phyloP scores from a whole-genome alignment of 2,797 vertebrate species.

The Euphonia xanthogaster region DNA sequence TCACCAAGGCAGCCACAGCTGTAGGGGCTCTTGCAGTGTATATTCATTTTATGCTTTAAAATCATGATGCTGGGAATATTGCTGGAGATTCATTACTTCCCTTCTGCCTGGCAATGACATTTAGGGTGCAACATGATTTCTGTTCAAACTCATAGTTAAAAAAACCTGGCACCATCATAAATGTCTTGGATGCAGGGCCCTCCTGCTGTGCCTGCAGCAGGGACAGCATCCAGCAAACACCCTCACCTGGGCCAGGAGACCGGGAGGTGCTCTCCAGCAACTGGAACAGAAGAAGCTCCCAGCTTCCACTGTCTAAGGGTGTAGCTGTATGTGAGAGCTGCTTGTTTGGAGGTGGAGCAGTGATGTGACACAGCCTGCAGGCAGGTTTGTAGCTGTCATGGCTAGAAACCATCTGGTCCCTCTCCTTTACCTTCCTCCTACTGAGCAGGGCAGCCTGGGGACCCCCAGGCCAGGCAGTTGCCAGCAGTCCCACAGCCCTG shows the following conservation, averaged over 20 bases:
- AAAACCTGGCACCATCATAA: accelerated
- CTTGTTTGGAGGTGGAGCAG: not conserved
- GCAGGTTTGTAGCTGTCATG: not conserved
- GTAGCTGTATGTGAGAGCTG: not conserved
- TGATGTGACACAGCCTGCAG: not conserved
- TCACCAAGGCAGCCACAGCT: conserved; percentile 17
- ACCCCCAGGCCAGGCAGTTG: not conserved
- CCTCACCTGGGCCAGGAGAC: not conserved
- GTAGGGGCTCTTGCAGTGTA: not conserved
- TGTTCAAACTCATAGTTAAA: conserved; percentile 26
- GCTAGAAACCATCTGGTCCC: not conserved
- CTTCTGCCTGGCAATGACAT: conserved; percentile 53
- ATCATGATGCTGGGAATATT: not conserved
- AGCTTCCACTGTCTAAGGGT: not conserved
- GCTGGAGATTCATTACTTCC: conserved; percentile 54
- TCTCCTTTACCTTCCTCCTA: not conserved
- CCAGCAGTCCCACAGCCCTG: not conserved
- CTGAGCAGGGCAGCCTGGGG: not conserved
- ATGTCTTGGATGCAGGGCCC: not conserved
- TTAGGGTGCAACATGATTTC: conserved; percentile 9
- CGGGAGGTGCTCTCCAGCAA: not conserved
- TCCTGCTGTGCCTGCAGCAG: not conserved
- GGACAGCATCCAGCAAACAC: not conserved
- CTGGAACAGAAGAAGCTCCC: not conserved
- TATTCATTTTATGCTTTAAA: not conserved